phyloP scores from a whole-genome alignment of 1,140 invertebrate species.

The Gyrodactylus bullatarudis region DNA sequence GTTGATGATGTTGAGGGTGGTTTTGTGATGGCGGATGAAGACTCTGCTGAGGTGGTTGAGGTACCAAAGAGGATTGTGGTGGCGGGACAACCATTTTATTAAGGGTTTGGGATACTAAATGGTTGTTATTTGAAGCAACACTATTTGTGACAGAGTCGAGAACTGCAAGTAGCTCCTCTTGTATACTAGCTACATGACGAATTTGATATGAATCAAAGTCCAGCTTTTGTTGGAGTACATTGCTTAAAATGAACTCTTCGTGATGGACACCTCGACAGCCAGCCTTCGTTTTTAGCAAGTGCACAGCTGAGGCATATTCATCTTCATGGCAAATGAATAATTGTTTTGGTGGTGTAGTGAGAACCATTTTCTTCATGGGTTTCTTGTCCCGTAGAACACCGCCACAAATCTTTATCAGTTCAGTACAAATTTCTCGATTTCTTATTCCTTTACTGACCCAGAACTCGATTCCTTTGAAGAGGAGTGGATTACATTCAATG shows the following conservation, averaged over 20 bases:
- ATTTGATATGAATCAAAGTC: conserved; percentile 5
- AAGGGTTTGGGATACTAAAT: neutral
- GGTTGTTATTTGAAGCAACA: neutral
- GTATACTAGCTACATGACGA: neutral
- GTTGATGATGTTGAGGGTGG: neutral
- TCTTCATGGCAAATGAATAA: conserved; percentile 4
- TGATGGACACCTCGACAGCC: conserved; percentile 1
- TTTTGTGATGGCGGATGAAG: too few species aligned
- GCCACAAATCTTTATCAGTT: neutral
- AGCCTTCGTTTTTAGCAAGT: neutral
- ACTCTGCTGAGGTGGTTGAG: too few species aligned
- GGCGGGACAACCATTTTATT: too few species aligned
- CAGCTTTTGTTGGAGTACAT: neutral
- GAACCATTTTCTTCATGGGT: conserved; percentile 2
- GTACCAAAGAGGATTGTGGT: too few species aligned
- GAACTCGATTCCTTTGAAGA: neutral
- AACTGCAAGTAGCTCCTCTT: neutral
- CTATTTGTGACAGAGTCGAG: neutral
- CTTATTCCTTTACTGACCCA: neutral
- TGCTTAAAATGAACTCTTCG: conserved; percentile 4
- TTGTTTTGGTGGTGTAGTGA: neutral
- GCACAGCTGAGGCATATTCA: neutral
- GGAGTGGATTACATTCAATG: neutral
- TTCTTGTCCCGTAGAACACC: neutral
- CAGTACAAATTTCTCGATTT: neutral